These are phyloP conservation scores for Kryphioiulus occultus DNA, from an alignment of 2,888 invertebrate species.

Conservation along the genomic window DNA sequence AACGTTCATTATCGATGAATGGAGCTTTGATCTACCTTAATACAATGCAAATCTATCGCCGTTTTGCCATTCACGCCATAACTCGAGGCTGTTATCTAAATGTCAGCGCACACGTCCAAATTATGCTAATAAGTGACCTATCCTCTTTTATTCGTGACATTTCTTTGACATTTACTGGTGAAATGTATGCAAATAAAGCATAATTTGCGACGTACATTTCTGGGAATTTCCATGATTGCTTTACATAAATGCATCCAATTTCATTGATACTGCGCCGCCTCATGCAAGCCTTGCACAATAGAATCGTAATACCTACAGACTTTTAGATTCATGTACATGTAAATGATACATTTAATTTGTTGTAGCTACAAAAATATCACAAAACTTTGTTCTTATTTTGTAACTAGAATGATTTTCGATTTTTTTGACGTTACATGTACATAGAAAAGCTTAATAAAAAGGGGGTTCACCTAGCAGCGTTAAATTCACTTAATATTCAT, in stretches of 20 bases:
- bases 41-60: neutral
- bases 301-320: no score
- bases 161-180: neutral
- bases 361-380: no score
- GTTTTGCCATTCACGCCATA: neutral
- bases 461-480: neutral
- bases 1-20: neutral
- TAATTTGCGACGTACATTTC: neutral
- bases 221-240: neutral
- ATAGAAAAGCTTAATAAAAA: neutral
- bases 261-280: neutral
- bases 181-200: neutral
- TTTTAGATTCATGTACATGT: no score
- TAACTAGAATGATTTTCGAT: neutral
- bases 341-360: no score
- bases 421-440: neutral
- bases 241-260: neutral
- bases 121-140: constrained; percentile 35
- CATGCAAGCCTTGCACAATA: no score
- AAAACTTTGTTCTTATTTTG: no score
- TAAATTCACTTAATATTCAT: neutral
- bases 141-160: neutral
- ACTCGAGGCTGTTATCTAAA: neutral
- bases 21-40: neutral
- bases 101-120: constrained; percentile 1